A percentile compares a stretch with the other conserved stretches of the same genome.
These are phyloP conservation scores for Neoarius graeffei DNA, from an alignment of 2,113 vertebrate genomes.

Conservation along the genomic window DNA sequence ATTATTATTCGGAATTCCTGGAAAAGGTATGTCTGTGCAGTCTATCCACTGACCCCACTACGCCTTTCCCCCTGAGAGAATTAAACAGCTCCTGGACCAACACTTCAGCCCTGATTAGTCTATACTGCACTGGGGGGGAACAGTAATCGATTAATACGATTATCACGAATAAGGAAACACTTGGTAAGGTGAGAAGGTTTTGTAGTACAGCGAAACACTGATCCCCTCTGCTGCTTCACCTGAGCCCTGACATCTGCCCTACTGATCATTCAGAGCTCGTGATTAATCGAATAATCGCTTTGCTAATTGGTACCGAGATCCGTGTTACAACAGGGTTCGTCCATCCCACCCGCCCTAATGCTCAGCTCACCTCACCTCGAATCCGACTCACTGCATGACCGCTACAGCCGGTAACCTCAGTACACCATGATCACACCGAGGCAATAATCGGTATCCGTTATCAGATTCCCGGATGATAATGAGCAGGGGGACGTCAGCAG, in stretches of 20 bases:
- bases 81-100: conserved; percentile 48
- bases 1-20: neutral
- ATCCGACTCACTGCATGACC: conserved; percentile 60
- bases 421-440: neutral
- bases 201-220: neutral
- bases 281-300: conserved; percentile 6
- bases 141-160: neutral
- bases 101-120: neutral
- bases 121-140: neutral
- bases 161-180: neutral
- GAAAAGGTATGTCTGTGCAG: neutral
- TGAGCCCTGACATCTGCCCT: conserved; percentile 16
- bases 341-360: neutral
- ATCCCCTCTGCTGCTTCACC: neutral
- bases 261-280: neutral
- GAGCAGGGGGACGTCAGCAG: neutral
- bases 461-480: neutral
- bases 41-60: neutral
- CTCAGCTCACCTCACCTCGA: conserved; percentile 65
- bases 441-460: neutral
- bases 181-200: no score
- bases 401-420: conserved; percentile 36
- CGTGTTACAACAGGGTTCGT: neutral
- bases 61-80: conserved; percentile 47
- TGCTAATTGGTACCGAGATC: no score